A percentile compares a stretch with the other conserved stretches of the same genome.
These are phyloP conservation scores for Erythrocercus mccallii DNA, from an alignment of 2,113 vertebrate species.

Conservation along the genomic window DNA sequence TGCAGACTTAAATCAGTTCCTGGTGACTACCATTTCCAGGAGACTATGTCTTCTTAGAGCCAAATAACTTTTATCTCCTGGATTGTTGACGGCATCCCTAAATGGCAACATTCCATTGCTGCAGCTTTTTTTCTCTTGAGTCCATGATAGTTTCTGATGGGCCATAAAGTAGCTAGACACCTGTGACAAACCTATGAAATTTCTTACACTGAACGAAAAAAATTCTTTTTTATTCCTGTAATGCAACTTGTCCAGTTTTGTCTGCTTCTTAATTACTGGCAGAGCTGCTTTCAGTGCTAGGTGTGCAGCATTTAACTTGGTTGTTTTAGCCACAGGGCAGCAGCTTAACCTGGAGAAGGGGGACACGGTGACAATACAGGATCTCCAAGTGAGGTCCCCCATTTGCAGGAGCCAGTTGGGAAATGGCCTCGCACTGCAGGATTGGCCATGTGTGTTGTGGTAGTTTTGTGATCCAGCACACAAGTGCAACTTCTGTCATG, in stretches of 20 bases:
- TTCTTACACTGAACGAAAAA: background rate
- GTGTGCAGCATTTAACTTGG: background rate
- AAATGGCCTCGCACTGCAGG: background rate
- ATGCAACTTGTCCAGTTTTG: background rate
- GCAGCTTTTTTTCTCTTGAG: background rate
- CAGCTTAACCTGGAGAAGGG: background rate
- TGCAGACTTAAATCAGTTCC: background rate
- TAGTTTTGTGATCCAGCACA: background rate
- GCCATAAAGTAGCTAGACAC: background rate
- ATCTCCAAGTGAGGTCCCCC: background rate
- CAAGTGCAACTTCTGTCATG: background rate
- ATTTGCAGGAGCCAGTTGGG: background rate
- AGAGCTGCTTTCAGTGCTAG: background rate
- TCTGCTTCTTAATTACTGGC: background rate
- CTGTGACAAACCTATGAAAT: background rate
- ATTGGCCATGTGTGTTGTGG: rapidly evolving
- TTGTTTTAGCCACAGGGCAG: background rate
- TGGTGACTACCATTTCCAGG: background rate
- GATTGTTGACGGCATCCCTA: background rate
- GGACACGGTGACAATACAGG: background rate
- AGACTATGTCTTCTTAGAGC: background rate
- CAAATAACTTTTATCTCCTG: background rate
- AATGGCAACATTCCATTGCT: background rate
- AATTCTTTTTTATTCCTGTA: background rate
- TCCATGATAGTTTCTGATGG: background rate